Evolutionary conservation across 2,797 vertebrate species (phyloP), one percentile per base, ranked within the genome.

Genomic region (Hyperoplus lanceolatus): DNA sequence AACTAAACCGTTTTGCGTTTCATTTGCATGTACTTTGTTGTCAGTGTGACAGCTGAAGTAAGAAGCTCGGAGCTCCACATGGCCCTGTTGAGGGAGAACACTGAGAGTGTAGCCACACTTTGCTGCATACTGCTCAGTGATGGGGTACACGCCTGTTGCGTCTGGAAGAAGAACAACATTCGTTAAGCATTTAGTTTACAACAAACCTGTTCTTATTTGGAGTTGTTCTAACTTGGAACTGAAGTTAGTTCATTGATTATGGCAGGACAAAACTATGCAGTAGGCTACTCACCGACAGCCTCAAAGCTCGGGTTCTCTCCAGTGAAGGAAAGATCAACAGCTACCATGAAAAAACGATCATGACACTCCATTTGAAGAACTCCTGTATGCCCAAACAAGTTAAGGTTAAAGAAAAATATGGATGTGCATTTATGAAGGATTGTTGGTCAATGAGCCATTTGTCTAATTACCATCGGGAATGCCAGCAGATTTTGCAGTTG

Each of bases 31-130:
- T 75, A 94, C 93, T 55, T 80, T 43, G 53, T 87, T 93, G 39
- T 73, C 43, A 5, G 85, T 79, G 1, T 94, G 93, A 58, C 95
- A 96, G 63, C 94, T 95, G 73, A 96, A 91, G 79, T 94, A 95
- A 0, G 95, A 96, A 0, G 93, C 89, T 9, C 93, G 73, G 2
- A 96, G 82, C 77, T 89, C 86, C 2, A 87, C 65, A 1, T 60
- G 79, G 9, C 82, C 89, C 0, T 39, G 64, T 0, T 79, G 11
- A 21, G 82, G 73, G 14, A 89, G 64, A 1, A 81, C 11, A 5
- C 4, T 67, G 55, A 87, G 4, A 0, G 59, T 92, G 77, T 95
- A 96, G 2, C 96, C 96, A 61, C 95, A 95, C 49, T 64, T 43
- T 1, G 88, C 87, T 8, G 81, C 86, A 58, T 92, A 89, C 2